Evolutionary conservation across 2,113 vertebrate genomes (phyloP).

Genomic region (Mus musculus): DNA sequence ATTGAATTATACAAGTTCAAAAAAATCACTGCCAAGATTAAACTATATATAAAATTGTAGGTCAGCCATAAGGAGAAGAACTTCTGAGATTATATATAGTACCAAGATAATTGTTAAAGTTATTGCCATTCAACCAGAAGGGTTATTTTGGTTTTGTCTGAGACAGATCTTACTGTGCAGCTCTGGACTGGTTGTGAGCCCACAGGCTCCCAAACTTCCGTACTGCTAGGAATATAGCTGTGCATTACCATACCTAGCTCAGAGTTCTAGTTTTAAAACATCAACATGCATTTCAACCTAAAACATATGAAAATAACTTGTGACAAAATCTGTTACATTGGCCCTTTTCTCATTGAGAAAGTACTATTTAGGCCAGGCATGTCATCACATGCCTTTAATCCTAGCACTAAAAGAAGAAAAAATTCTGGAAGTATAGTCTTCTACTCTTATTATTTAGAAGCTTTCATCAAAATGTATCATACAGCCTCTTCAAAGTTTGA

Average conservation of each 20-base stretch:
- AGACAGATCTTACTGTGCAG: not conserved
- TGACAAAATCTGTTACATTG: not conserved
- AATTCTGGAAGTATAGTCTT: not conserved
- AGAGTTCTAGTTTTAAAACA: not conserved
- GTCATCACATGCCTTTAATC: not conserved
- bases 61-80: not conserved
- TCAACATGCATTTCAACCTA: conserved; percentile 9
- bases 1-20: not conserved
- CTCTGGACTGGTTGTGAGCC: too few species aligned
- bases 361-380: not conserved
- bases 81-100: not conserved
- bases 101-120: conserved; percentile 12
- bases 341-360: conserved; percentile 38
- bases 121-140: not conserved
- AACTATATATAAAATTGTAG: not conserved
- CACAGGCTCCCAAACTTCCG: not conserved
- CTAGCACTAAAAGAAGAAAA: not conserved
- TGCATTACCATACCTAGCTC: not conserved
- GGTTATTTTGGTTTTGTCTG: too few species aligned
- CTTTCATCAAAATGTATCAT: conserved; percentile 4
- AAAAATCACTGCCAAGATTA: not conserved
- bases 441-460: not conserved
- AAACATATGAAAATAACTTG: not conserved
- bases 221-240: too few species aligned
- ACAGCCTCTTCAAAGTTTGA: not conserved